Evolutionary conservation across 92 coral and sea anemone species (phyloP).

Genomic region (Virgularia gustaviana): DNA sequence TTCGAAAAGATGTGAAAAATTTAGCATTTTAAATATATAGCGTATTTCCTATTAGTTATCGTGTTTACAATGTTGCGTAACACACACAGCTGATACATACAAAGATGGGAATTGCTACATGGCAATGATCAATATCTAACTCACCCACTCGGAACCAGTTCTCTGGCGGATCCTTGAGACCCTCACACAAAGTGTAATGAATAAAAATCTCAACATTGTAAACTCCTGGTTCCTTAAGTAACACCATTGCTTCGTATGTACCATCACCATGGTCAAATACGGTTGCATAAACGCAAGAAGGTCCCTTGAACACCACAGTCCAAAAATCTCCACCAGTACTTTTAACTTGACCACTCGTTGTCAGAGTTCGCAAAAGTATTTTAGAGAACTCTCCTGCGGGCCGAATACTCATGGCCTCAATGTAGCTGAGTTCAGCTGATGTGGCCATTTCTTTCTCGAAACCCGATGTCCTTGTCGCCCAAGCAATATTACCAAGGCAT

Average conservation of each 20-base stretch:
- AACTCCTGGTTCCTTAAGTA: conserved; percentile 66
- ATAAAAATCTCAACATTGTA: conserved; percentile 59
- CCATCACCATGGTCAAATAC: conserved; percentile 73
- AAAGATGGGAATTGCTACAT: too few relatives aligned
- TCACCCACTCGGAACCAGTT: conserved; percentile 68
- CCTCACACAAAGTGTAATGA: conserved; percentile 77
- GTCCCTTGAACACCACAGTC: conserved; percentile 78
- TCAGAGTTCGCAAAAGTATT: conserved; percentile 55
- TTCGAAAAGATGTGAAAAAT: too few relatives aligned
- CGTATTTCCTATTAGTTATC: too few relatives aligned
- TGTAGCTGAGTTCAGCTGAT: too few relatives aligned
- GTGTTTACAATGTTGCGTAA: too few relatives aligned
- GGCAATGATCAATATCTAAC: too few relatives aligned
- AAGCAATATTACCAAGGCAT: too few relatives aligned
- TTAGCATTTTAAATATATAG: too few relatives aligned
- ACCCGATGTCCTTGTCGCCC: too few relatives aligned
- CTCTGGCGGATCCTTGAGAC: conserved; percentile 73
- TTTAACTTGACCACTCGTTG: conserved; percentile 49
- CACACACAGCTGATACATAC: too few relatives aligned
- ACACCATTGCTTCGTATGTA: conserved; percentile 63
- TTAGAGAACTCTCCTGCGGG: conserved; percentile 86
- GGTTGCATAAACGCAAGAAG: conserved; percentile 73
- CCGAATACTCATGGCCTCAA: conserved; percentile 75
- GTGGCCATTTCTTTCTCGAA: too few relatives aligned
- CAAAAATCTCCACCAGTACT: conserved; percentile 78